Base-by-base conservation (phyloP, 2,888 invertebrate species). In the Frankliniella intonsa region DNA sequence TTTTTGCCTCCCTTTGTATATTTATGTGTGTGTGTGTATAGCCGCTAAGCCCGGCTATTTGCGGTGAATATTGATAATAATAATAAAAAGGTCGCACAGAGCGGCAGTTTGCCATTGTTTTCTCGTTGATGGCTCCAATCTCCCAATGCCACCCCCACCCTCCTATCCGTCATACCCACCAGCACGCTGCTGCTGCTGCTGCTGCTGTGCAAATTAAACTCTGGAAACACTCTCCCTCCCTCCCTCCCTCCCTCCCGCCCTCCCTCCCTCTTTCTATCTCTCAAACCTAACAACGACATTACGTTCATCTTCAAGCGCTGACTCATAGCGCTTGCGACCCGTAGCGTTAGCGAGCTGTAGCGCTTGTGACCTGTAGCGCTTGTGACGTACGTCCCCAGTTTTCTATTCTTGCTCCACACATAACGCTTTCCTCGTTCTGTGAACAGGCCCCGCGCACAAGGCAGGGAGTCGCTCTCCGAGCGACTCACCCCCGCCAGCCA, bases 181-280 rank as follows among this genome's bases (percentile, higher is more conserved):
- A 76, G 55, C 55, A 76, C 22, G 12, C 69, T 76, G 25, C 69
- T 22, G 22, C n/a, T 0, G 65, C 22, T 11, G 25, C 69, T 25
- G 25, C 69, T 25, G 69, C 69, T 76, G 69, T 76, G 69, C 69
- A 76, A 76, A 76, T 76, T 76, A 76, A 76, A 76, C 69, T 76
- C 69, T 11, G 69, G 14, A 22, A 25, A 76, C 69, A 25, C 69
- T 22, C 25, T 25, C 22, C 25, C 55, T 12, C 17, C n/a, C 62
- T 17, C 62, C n/a, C 62, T 17, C 17, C 19, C 62, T 14, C 62
- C 14, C 62, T 62, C 62, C 14, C 62, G 0, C 62, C 14, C 55
- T 55, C 55, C 7, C 55, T 55, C 55, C 7, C 55, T 55, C 55
- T 55, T 8, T 55, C 55, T 55, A 2, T 55, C 55, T 55, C 55